Base-by-base conservation (phyloP, 1,140 invertebrate genomes). In the Drosophila murphyi region DNA sequence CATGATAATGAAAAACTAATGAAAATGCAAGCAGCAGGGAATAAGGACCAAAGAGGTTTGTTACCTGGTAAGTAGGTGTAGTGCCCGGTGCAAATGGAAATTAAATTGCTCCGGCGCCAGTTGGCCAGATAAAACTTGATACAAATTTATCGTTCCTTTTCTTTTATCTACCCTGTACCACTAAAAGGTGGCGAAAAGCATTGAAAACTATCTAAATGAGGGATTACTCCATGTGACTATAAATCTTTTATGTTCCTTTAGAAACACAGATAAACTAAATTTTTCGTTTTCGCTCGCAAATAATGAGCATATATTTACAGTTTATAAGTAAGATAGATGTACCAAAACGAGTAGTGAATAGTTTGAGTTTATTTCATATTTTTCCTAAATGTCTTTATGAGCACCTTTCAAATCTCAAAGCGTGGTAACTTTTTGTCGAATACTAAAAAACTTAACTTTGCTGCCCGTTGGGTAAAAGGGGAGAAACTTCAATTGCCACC, bases 71-170 rank as follows among this genome's bases (percentile, higher is more conserved):
- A 28, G 29, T 35, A 28, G 56, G 29, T 35, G 31, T 43, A 35
- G 31, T 72, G 54, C 31, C 45, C 52, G 45, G 47, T 57, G 76
- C 55, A 85, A 86, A 87, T 87, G 85, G 83, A 87, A 87, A 87
- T 87, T 83, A 87, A 85, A 87, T 88, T 87, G 85, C 83, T 67
- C 52, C 57, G 72, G 35, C 75, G 60, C 74, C 64, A 70, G 62
- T 55, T 68, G 48, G 60, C 64, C 70, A 77, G 73, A 87, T 85
- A 83, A 80, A 87, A 87, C 69, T 83, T 80, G 73, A 87, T 87
- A 83, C 73, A 83, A 87, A 64, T 88, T 87, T 72, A 20, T 6
- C 8, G 3, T 3, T 32, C 32, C 51, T 28, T 61, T 62, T 55
- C 20, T 60, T 57, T 51, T 50, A 8, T 10, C 47, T 37, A 60